phyloP scores from a whole-genome alignment of 2,888 invertebrate genomes.

The Aelia acuminata region DNA sequence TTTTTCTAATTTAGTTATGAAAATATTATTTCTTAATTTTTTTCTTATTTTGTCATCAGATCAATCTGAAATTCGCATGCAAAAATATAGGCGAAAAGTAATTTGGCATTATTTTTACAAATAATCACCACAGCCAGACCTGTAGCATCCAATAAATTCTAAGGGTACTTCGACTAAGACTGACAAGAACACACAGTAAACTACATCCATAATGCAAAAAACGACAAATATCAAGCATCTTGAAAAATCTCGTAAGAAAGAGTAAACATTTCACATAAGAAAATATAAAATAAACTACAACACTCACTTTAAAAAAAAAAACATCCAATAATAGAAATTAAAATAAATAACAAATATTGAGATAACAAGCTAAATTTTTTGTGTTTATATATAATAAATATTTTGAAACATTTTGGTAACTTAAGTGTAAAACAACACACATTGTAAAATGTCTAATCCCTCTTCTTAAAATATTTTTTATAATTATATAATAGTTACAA shows the following conservation, averaged over 20 bases:
- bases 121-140: slow-evolving; percentile 53
- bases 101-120: slow-evolving; percentile 54
- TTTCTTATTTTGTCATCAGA: background rate
- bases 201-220: slow-evolving; percentile 45
- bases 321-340: slow-evolving; percentile 37
- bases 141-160: slow-evolving; percentile 29
- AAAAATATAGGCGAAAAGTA: slow-evolving; percentile 59
- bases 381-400: slow-evolving; percentile 58
- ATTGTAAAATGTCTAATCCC: slow-evolving; percentile 60
- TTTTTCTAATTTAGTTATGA: slow-evolving; percentile 50
- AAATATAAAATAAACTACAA: slow-evolving; percentile 49
- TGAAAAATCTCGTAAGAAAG: slow-evolving; percentile 50
- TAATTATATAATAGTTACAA: slow-evolving; percentile 35
- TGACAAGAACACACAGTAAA: slow-evolving; percentile 54
- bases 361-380: slow-evolving; percentile 42
- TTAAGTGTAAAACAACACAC: slow-evolving; percentile 33
- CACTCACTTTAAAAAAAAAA: slow-evolving; percentile 22
- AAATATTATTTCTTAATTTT: slow-evolving; percentile 51
- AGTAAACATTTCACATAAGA: slow-evolving; percentile 58
- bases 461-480: slow-evolving; percentile 56
- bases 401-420: slow-evolving; percentile 59
- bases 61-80: slow-evolving; percentile 52
- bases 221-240: slow-evolving; percentile 40
- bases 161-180: slow-evolving; percentile 1
- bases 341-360: slow-evolving; percentile 54